Evolutionary conservation across 1,140 invertebrate species (phyloP), one percentile per base, ranked within the genome.

Genomic region (Dreissena polymorpha): DNA sequence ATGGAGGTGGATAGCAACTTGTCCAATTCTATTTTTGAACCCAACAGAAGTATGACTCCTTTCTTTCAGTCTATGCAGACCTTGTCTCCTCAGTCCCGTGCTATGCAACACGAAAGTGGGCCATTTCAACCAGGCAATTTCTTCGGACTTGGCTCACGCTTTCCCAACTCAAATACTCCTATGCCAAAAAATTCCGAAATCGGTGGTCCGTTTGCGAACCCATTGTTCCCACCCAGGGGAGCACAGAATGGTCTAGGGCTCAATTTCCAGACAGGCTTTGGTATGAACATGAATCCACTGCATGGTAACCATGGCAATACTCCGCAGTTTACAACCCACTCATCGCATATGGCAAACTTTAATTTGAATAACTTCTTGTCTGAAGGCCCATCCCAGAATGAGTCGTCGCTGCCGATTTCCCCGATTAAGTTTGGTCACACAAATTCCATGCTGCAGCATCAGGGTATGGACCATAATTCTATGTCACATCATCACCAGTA

Each of bases 351-450:
- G 89, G 88, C 91, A 14, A 92, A 93, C 78, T 93, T 93, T 81
- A 92, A 89, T 74, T 82, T 93, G 51, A 91, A 89, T 60, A 93
- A 93, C 79, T 91, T 93, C 39, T 91, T 93, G 76, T 88, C 91
- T 2, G 92, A 93, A 72, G 57, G 90, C 91, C 68, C 89, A 21
- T 86, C 86, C 18, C 88, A 89, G 29, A 88, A 87, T 81, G 90
- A 91, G 39, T 88, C 81, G 8, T 82, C 89, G 29, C 75, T 92
- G 57, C 91, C 91, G 67, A 91, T 93, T 10, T 91, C 92, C 16
- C 92, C 93, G 0, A 93, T 93, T 21, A 93, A 93, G 82, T 93
- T 93, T 83, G 89, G 91, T 13, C 91, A 92, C 72, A 83, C 86
- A n/a, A 92, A 92, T 80, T 76, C 88, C 21, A 92, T 91, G 39